phyloP scores from a whole-genome alignment of 2,113 vertebrate species.

The Cnemophilus loriae region DNA sequence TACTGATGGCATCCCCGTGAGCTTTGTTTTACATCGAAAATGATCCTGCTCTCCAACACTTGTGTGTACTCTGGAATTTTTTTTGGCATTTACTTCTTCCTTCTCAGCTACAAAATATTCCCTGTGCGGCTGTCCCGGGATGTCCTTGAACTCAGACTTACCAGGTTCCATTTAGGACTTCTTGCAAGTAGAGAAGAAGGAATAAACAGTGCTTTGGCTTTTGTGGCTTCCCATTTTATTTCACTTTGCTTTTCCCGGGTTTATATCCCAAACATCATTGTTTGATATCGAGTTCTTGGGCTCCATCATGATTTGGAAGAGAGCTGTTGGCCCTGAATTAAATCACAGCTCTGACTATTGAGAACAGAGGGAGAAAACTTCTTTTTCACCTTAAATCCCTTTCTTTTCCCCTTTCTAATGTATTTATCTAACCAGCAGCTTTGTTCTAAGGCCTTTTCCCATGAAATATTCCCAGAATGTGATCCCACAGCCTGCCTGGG shows the following conservation, averaged over 20 bases:
- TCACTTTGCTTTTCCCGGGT: neutral
- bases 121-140: neutral
- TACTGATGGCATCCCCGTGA: neutral
- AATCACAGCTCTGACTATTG: neutral
- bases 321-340: neutral
- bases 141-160: neutral
- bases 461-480: neutral
- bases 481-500: neutral
- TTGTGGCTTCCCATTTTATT: slow-evolving; percentile 48
- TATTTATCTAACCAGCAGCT: neutral
- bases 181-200: neutral
- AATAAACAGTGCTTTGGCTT: neutral
- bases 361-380: neutral
- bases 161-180: neutral
- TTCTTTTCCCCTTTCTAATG: neutral
- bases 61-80: neutral
- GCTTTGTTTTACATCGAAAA: neutral
- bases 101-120: neutral
- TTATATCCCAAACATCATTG: neutral
- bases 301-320: neutral
- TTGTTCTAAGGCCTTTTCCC: neutral
- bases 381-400: neutral
- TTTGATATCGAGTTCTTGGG: neutral
- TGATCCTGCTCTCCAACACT: neutral
- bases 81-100: neutral